Evolutionary conservation across 1,140 invertebrate species (phyloP).

Genomic region (Nymphalis io): DNA sequence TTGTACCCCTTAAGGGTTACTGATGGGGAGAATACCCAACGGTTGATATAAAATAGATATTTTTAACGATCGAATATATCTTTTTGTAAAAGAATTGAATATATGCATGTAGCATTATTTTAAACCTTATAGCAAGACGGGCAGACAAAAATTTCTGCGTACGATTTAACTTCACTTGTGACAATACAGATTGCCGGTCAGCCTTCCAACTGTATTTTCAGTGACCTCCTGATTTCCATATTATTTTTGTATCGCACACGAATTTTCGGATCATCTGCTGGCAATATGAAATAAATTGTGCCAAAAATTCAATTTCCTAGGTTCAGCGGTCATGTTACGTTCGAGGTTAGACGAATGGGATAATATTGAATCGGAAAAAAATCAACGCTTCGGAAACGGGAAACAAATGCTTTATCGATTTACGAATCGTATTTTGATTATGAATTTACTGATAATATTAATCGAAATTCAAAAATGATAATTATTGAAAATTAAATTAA

Average conservation of each 20-base stretch:
- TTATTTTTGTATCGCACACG: constrained; percentile 11
- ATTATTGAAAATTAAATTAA: no score
- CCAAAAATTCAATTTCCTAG: constrained; percentile 38
- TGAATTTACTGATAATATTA: neutral
- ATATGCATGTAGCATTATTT: neutral
- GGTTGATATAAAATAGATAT: no score
- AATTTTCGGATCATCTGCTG: constrained; percentile 32
- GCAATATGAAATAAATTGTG: constrained; percentile 41
- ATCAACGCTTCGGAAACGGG: neutral
- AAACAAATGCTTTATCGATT: neutral
- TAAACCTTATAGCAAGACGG: no score
- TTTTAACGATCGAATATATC: no score
- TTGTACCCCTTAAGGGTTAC: no score
- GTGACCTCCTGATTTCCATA: constrained; percentile 16
- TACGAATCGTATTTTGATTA: neutral
- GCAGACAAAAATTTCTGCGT: no score
- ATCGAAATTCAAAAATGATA: no score
- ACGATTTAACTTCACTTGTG: neutral
- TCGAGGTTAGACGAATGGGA: constrained; percentile 25
- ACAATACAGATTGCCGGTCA: constrained; percentile 1
- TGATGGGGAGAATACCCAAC: no score
- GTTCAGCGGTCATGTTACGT: constrained; percentile 28
- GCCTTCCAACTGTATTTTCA: constrained; percentile 3
- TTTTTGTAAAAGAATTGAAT: neutral
- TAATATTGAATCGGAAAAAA: constrained; percentile 25